Conservation (phyloP, 2,113 vertebrate genomes). For the Poeciliopsis turrubarensis region DNA sequence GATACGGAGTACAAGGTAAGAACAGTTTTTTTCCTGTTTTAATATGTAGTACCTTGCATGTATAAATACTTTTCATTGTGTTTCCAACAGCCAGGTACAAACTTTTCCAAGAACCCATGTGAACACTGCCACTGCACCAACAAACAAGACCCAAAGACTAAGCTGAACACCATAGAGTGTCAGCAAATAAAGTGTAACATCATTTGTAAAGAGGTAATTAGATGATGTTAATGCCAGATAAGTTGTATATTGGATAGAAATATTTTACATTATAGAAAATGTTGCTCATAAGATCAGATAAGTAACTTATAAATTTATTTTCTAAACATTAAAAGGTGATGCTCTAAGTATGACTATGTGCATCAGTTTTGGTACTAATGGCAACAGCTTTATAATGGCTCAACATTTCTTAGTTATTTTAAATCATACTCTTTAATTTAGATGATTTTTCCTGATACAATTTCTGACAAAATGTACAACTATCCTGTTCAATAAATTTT, state of each 20-base stretch:
- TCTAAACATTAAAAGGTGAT: neutral
- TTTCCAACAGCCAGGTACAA: constrained; percentile 69
- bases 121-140: constrained; percentile 73
- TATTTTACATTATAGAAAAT: neutral
- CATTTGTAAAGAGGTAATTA: constrained; percentile 68
- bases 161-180: constrained; percentile 61
- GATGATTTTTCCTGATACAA: neutral
- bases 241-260: neutral
- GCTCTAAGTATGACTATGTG: neutral
- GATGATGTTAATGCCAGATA: neutral
- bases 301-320: neutral
- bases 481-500: too few relatives aligned
- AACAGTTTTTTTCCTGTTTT: neutral
- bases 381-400: neutral
- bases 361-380: too few relatives aligned
- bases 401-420: too few relatives aligned
- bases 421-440: neutral
- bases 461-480: neutral
- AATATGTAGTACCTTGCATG: neutral
- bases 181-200: constrained; percentile 16
- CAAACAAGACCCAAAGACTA: constrained; percentile 38
- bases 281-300: neutral
- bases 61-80: neutral
- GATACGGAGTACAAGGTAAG: constrained; percentile 77
- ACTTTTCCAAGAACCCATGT: constrained; percentile 61